Conservation (phyloP, 2,888 invertebrate genomes). For the Clunio marinus region DNA sequence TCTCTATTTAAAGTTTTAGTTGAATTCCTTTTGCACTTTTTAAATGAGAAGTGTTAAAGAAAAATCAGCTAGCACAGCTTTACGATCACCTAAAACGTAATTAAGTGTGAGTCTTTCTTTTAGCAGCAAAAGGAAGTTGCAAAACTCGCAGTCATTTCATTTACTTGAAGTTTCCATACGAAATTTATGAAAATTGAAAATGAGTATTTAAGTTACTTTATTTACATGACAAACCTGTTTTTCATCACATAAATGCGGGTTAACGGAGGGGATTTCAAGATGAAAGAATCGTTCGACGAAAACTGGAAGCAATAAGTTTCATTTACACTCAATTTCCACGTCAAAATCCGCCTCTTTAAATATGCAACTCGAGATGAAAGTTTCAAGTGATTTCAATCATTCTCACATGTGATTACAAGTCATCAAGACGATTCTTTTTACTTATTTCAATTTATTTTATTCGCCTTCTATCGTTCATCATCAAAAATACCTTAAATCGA, state of each 20-base stretch:
- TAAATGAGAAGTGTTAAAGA: slow-evolving; percentile 2
- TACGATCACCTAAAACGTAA: background rate
- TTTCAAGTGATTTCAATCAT: slow-evolving; percentile 5
- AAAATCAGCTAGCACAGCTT: slow-evolving; percentile 10
- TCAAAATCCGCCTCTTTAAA: background rate
- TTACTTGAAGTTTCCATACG: slow-evolving; percentile 6
- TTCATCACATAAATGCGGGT: no score
- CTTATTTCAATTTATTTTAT: no score
- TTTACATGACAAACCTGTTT: no score
- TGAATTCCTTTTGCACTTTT: background rate
- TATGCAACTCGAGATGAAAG: background rate
- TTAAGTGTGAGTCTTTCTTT: no score
- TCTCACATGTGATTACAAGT: slow-evolving; percentile 16
- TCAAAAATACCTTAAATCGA: background rate
- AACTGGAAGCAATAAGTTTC: no score
- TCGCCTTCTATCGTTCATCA: no score
- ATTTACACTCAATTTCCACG: slow-evolving; percentile 10
- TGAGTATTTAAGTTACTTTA: no score
- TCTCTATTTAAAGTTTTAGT: background rate
- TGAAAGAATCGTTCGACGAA: no score
- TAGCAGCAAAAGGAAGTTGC: no score
- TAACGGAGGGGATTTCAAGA: no score
- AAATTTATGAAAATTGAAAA: slow-evolving; percentile 22
- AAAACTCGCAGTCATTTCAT: background rate
- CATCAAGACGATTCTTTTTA: no score